Evolutionary conservation across 2,797 vertebrate species (phyloP).

Genomic region (Argyrosomus regius): DNA sequence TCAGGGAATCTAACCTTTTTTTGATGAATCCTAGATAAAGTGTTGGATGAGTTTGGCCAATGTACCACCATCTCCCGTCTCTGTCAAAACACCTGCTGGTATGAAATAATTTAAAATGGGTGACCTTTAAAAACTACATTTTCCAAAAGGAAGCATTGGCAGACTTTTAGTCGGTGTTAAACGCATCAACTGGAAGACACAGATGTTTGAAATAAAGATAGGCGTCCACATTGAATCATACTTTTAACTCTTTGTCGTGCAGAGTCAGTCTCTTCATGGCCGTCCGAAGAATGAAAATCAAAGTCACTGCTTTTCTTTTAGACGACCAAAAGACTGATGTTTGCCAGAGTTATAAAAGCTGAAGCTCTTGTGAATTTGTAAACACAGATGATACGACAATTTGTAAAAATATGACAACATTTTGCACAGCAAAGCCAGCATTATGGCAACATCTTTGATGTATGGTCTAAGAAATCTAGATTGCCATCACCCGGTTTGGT

Average conservation of each 20-base stretch:
- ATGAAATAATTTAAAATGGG: slow-evolving; percentile 18
- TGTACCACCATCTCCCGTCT: not conserved
- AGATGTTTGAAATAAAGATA: slow-evolving; percentile 28
- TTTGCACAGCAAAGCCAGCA: slow-evolving; percentile 12
- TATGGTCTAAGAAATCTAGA: not conserved
- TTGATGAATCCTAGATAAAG: not conserved
- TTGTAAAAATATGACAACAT: not conserved
- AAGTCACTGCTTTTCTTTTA: not conserved
- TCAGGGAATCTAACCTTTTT: not conserved
- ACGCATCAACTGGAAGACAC: slow-evolving; percentile 37
- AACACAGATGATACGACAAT: slow-evolving; percentile 18
- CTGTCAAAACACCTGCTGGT: slow-evolving; percentile 15
- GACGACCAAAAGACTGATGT: not conserved
- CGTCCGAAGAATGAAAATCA: not conserved
- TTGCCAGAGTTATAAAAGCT: not conserved
- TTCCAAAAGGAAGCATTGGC: slow-evolving; percentile 23
- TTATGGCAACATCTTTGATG: slow-evolving; percentile 24
- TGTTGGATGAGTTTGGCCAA: not conserved
- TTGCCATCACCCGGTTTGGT: not conserved
- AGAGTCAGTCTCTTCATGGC: not conserved
- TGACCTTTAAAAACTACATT: slow-evolving; percentile 19
- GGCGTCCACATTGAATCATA: not conserved
- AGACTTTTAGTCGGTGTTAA: slow-evolving; percentile 17
- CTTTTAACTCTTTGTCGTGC: not conserved
- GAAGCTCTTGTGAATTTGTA: slow-evolving; percentile 10